Percentiles rank a stretch among this genome's conserved stretches.
phyloP scores from a whole-genome alignment of 2,888 invertebrate genomes.

The Elegia similella region DNA sequence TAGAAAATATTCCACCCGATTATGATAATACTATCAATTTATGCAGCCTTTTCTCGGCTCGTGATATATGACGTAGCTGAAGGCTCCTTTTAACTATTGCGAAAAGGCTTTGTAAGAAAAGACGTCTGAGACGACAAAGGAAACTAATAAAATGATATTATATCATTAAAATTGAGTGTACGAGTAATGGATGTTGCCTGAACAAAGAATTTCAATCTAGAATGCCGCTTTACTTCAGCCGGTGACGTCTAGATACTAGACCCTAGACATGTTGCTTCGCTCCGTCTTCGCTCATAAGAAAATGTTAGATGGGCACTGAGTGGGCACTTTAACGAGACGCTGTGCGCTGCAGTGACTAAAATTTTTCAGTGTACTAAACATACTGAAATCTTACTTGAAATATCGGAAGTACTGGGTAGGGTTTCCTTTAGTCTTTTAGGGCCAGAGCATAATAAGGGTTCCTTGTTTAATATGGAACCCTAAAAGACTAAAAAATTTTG shows the following conservation, averaged over 20 bases:
- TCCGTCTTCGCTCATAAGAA: too few species aligned
- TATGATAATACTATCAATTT: not conserved
- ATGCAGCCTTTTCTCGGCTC: not conserved
- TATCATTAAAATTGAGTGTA: conserved; percentile 4
- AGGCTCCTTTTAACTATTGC: not conserved
- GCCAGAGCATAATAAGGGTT: too few species aligned
- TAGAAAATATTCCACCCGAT: not conserved
- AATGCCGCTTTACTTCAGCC: not conserved
- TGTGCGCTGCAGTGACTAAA: too few species aligned
- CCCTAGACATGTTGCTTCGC: not conserved
- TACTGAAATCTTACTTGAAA: too few species aligned
- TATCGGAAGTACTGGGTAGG: too few species aligned
- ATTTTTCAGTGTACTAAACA: too few species aligned
- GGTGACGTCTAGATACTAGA: not conserved
- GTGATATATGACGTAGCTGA: not conserved
- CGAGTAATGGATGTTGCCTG: not conserved
- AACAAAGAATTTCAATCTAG: conserved; percentile 2
- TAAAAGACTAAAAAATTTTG: too few species aligned
- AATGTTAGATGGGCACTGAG: too few species aligned
- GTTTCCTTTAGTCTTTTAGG: too few species aligned
- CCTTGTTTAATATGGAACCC: too few species aligned
- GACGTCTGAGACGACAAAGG: not conserved
- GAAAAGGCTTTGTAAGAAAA: not conserved
- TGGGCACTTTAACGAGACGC: too few species aligned
- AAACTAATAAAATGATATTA: conserved; percentile 7